Conservation (phyloP, 2,113 vertebrate genomes). For the Tychaedon coryphoeus region DNA sequence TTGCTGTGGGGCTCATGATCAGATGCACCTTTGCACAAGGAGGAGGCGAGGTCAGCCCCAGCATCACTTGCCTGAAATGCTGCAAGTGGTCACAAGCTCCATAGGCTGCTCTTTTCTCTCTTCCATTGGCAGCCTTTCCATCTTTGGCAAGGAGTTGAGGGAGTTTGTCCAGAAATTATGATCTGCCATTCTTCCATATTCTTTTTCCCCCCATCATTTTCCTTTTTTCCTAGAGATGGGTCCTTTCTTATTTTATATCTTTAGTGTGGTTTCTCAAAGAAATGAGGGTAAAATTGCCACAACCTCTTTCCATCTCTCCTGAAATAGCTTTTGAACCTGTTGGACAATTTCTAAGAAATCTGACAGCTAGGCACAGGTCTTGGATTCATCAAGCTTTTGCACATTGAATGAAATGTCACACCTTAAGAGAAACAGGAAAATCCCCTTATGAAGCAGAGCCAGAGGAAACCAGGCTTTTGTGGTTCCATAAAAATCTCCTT, state of each 20-base stretch:
- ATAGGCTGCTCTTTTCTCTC: not conserved
- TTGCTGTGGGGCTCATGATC: not conserved
- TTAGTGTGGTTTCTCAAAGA: not conserved
- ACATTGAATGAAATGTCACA: not conserved
- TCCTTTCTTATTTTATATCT: not conserved
- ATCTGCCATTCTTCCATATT: not conserved
- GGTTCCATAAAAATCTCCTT: not conserved
- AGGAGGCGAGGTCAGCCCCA: not conserved
- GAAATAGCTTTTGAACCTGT: not conserved
- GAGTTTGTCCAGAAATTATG: not conserved
- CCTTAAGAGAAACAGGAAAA: not conserved
- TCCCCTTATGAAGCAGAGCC: not conserved
- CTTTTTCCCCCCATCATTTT: not conserved
- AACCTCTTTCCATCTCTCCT: not conserved
- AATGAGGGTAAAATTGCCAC: not conserved
- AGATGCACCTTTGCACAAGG: accelerated
- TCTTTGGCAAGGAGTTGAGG: not conserved
- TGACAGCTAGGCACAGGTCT: not conserved
- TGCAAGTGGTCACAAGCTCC: not conserved
- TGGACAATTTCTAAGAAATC: not conserved
- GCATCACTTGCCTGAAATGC: accelerated
- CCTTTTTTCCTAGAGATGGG: not conserved
- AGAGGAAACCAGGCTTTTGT: not conserved
- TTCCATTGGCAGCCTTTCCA: not conserved
- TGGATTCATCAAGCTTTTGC: not conserved